Conservation (phyloP, 2,888 invertebrate genomes). For the Acleris emargana region DNA sequence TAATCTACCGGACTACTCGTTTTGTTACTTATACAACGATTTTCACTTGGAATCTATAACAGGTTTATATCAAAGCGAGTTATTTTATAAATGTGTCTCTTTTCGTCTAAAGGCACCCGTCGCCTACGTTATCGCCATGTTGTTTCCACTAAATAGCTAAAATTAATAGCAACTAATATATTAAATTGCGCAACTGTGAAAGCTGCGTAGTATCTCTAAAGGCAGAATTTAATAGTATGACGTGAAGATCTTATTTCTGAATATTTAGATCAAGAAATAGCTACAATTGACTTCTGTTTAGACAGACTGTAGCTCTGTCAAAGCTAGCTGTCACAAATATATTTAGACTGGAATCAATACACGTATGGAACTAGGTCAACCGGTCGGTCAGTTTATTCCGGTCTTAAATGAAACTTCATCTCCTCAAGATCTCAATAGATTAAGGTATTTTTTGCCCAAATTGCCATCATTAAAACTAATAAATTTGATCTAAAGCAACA, state of each 20-base stretch:
- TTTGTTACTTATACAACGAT: constrained; percentile 7
- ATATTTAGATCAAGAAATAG: no score
- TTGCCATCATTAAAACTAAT: not conserved
- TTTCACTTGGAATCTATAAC: constrained; percentile 25
- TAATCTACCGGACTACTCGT: not conserved
- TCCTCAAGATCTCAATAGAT: constrained; percentile 6
- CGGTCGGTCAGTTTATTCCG: constrained; percentile 6
- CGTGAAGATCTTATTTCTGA: no score
- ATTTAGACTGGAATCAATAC: not conserved
- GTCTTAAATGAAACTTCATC: constrained; percentile 9
- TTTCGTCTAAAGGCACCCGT: not conserved
- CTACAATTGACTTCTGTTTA: no score
- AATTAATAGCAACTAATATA: constrained; percentile 12
- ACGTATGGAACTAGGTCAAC: constrained; percentile 16
- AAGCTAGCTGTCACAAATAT: not conserved
- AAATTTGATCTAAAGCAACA: not conserved
- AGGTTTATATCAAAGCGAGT: constrained; percentile 11
- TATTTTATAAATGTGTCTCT: constrained; percentile 5
- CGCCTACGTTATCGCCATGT: not conserved
- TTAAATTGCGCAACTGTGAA: constrained; percentile 3
- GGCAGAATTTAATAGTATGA: no score
- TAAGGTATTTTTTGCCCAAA: constrained; percentile 7
- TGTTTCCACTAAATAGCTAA: not conserved
- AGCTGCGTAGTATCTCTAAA: not conserved
- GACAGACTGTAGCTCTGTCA: no score